Percentiles rank a stretch among this genome's conserved stretches.
These are phyloP conservation scores for Automeris io DNA, from an alignment of 2,888 invertebrate species.

Conservation along the genomic window DNA sequence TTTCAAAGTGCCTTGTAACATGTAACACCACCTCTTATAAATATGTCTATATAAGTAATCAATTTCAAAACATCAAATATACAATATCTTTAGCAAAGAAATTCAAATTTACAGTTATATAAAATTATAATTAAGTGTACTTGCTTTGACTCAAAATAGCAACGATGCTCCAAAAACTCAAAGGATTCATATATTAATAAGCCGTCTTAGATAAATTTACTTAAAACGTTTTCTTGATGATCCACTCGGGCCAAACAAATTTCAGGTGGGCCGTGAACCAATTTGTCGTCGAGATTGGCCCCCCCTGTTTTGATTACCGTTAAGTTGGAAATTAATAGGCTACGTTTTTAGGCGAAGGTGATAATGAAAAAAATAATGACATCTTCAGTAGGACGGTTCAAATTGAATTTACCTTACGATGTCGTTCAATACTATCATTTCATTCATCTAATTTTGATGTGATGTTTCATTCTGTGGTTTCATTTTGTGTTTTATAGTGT, in stretches of 20 bases:
- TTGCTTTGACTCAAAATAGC: slow-evolving; percentile 55
- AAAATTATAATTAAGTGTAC: too few relatives aligned
- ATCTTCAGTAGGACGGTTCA: slow-evolving; percentile 27
- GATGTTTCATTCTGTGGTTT: too few relatives aligned
- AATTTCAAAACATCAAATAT: too few relatives aligned
- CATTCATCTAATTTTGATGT: neutral
- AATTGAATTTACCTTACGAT: slow-evolving; percentile 51
- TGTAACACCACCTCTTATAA: too few relatives aligned
- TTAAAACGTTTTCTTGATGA: slow-evolving; percentile 25
- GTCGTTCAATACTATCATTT: neutral
- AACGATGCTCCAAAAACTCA: slow-evolving; percentile 44
- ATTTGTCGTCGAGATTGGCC: slow-evolving; percentile 38
- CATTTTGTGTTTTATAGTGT: too few relatives aligned
- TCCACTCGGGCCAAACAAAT: slow-evolving; percentile 21
- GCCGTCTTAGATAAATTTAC: slow-evolving; percentile 15
- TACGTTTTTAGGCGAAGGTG: slow-evolving; percentile 28
- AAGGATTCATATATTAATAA: slow-evolving; percentile 40
- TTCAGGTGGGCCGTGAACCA: slow-evolving; percentile 51
- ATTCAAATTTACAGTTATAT: too few relatives aligned
- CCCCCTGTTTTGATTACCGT: slow-evolving; percentile 46
- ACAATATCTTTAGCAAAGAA: too few relatives aligned
- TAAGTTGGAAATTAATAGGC: slow-evolving; percentile 54
- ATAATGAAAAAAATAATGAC: slow-evolving; percentile 63
- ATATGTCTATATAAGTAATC: too few relatives aligned
- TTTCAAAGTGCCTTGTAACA: too few relatives aligned